Evolutionary conservation across 35 echinoderm and acorn worm species (phyloP), one percentile per base, ranked within the genome.

Genomic region (Amphiura filiformis): DNA sequence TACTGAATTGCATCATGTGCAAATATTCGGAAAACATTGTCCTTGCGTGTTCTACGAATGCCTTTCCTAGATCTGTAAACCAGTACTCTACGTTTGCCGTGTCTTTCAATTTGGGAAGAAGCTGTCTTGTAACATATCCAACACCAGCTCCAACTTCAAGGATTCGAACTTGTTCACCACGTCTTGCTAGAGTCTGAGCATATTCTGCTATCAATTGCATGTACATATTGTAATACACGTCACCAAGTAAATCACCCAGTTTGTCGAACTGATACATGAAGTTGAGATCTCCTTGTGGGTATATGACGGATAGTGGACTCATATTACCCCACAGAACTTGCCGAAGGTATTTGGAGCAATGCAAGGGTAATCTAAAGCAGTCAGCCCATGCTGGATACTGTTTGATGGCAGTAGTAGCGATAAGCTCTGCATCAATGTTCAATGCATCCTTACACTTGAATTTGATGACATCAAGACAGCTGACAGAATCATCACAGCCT

Each of bases 381-480:
- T 70, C 61, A n/a, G 61, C 61, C 61, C 61, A 70, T 70, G 9
- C 11, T 4, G 61, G 61, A 70, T 70, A 70, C 61, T 30, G 7
- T 70, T 5, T 35, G 1, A 80, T 80, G 5, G 78, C 78, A 36
- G 78, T 12, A 22, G 12, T 36, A 22, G 78, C 78, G 35, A 80
- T 80, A 80, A 23, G 13, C 38, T 80, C 78, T 11, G 78, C 34
- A 80, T 80, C 78, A 80, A 26, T 5, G 26, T 80, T 32, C 4
- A 80, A 26, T 35, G 26, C 13, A 31, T 80, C 78, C 35, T 80
- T 32, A 80, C 78, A 80, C 78, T 80, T 80, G 78, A 80, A 80
- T 32, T 80, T 80, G 38, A 80, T 36, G 1, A 2, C 3, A 36
- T 80, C 78, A 11, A 80, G 34, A 80, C 34, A 80, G n/a, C 78